These are phyloP conservation scores for Drosophila elegans DNA, from an alignment of 1,140 invertebrate species.

Conservation along the genomic window DNA sequence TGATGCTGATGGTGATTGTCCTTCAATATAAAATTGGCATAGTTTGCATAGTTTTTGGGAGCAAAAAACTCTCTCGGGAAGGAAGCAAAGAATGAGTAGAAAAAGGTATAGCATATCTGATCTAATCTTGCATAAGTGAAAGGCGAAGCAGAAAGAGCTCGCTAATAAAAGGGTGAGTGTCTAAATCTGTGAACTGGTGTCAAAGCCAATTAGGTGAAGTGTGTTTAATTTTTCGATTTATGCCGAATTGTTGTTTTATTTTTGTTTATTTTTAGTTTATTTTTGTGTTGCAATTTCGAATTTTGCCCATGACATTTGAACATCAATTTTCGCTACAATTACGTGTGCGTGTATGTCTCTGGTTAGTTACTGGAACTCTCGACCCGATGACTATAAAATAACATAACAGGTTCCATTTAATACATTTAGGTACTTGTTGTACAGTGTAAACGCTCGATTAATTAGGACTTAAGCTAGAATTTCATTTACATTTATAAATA, in stretches of 20 bases:
- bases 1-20: constrained; percentile 73
- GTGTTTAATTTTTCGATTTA: constrained; percentile 39
- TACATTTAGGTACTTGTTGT: constrained; percentile 66
- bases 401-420: constrained; percentile 72
- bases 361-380: constrained; percentile 72
- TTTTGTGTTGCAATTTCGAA: constrained; percentile 38
- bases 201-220: constrained; percentile 48
- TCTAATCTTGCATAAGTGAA: constrained; percentile 25
- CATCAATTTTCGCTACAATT: constrained; percentile 63
- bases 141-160: constrained; percentile 21
- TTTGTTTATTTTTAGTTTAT: constrained; percentile 29
- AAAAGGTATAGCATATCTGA: constrained; percentile 37
- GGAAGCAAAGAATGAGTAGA: constrained; percentile 14
- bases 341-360: constrained; percentile 35
- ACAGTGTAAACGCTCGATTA: constrained; percentile 62
- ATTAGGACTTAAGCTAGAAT: constrained; percentile 60
- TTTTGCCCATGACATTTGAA: constrained; percentile 48
- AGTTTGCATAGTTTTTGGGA: constrained; percentile 45
- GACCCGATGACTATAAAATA: constrained; percentile 63
- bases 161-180: constrained; percentile 27
- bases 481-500: constrained; percentile 70
- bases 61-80: constrained; percentile 14
- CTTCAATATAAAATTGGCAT: constrained; percentile 73
- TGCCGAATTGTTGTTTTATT: constrained; percentile 65
- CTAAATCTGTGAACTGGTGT: constrained; percentile 18